Percentiles rank a stretch among this genome's conserved stretches.
phyloP scores from a whole-genome alignment of 2,888 invertebrate genomes.

The Stenurella melanura region DNA sequence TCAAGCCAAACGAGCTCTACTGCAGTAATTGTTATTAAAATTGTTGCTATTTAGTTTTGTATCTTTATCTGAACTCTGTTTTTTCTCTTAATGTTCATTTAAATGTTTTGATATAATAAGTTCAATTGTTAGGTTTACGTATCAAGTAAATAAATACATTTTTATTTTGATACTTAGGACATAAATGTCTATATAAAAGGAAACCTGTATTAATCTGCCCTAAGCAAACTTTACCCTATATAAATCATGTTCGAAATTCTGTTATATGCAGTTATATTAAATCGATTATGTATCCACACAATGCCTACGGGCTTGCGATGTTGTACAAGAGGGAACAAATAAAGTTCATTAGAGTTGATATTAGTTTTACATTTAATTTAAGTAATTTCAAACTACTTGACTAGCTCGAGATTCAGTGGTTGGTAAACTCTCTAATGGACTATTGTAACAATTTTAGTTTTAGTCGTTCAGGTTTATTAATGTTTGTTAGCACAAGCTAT shows the following conservation, averaged over 20 bases:
- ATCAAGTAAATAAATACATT: too few relatives aligned
- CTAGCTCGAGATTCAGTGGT: slow-evolving; percentile 11
- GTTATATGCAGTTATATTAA: slow-evolving; percentile 3
- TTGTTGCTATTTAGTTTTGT: too few relatives aligned
- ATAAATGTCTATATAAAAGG: too few relatives aligned
- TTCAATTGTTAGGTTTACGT: too few relatives aligned
- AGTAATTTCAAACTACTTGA: slow-evolving; percentile 28
- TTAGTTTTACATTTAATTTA: slow-evolving; percentile 31
- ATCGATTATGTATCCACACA: not conserved
- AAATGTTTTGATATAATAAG: too few relatives aligned
- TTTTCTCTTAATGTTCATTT: too few relatives aligned
- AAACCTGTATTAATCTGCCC: too few relatives aligned
- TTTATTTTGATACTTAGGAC: too few relatives aligned
- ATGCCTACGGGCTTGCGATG: not conserved
- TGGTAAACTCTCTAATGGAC: slow-evolving; percentile 21
- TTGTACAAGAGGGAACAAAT: slow-evolving; percentile 1
- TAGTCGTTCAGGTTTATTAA: slow-evolving; percentile 1
- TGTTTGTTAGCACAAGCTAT: slow-evolving; percentile 5
- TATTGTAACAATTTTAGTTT: slow-evolving; percentile 5
- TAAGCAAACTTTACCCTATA: not conserved
- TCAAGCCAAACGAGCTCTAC: too few relatives aligned
- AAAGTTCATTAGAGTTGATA: slow-evolving; percentile 21
- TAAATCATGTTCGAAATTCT: not conserved
- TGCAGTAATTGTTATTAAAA: too few relatives aligned
- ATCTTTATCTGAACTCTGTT: too few relatives aligned